Conservation (phyloP, 1,140 invertebrate genomes). For the Eriosoma lanigerum region DNA sequence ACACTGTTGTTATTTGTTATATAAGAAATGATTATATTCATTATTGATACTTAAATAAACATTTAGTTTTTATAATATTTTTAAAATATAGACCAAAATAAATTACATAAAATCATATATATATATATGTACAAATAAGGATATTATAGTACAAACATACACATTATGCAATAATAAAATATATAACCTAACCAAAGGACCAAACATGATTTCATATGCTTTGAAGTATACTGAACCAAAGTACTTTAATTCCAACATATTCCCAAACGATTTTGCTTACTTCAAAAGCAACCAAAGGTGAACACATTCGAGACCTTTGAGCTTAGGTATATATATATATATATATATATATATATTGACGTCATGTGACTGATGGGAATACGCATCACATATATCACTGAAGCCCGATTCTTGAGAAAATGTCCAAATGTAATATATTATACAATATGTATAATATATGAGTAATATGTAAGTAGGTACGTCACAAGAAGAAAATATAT, state of each 20-base stretch:
- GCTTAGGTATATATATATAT: no score
- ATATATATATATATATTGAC: no score
- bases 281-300: background rate
- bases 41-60: no score
- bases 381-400: background rate
- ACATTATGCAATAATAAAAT: background rate
- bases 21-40: no score
- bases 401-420: background rate
- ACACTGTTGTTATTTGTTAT: no score
- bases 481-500: conserved; percentile 8
- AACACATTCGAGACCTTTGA: conserved; percentile 16
- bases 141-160: background rate
- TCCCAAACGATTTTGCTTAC: background rate
- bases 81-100: background rate
- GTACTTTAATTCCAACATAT: background rate
- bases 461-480: background rate
- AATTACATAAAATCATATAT: background rate
- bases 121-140: background rate
- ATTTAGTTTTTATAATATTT: background rate
- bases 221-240: conserved; percentile 6
- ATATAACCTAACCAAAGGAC: conserved; percentile 9
- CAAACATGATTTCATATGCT: conserved; percentile 1
- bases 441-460: no score
- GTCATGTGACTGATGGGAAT: conserved; percentile 23
- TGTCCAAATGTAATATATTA: background rate